phyloP scores from a whole-genome alignment of 2,113 vertebrate species.

The Vanacampus margaritifer region DNA sequence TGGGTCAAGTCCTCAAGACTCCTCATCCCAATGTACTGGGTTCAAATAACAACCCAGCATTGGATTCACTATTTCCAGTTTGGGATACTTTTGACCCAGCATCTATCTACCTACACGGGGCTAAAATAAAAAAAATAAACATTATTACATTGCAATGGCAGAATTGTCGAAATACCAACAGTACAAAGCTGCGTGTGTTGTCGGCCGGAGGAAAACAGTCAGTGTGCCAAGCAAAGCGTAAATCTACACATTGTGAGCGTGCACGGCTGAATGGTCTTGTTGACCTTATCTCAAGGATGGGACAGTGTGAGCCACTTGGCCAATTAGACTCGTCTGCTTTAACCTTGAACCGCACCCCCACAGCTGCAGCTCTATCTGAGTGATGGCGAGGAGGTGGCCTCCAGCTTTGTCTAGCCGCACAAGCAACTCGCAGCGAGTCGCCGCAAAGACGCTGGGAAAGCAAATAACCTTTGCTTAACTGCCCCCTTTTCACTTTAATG shows the following conservation, averaged over 20 bases:
- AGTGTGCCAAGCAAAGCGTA: constrained; percentile 27
- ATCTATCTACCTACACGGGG: no score
- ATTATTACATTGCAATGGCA: background rate
- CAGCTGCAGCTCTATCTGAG: constrained; percentile 66
- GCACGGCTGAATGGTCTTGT: constrained; percentile 42
- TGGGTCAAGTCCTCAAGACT: no score
- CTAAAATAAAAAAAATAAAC: background rate
- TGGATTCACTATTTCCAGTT: no score
- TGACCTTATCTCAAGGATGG: constrained; percentile 74
- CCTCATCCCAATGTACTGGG: no score
- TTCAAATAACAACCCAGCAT: no score
- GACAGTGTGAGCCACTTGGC: constrained; percentile 57
- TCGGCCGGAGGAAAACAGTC: background rate
- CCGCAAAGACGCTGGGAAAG: background rate
- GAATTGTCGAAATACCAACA: background rate
- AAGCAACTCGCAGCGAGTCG: background rate
- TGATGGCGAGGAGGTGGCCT: constrained; percentile 44
- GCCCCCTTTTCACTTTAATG: constrained; percentile 3
- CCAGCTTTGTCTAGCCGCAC: constrained; percentile 31
- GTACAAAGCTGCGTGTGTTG: background rate
- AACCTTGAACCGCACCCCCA: constrained; percentile 68
- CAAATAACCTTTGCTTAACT: constrained; percentile 6
- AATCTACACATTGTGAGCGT: constrained; percentile 54
- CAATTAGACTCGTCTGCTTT: constrained; percentile 57
- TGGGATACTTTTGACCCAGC: no score